A percentile compares a stretch with the other conserved stretches of the same genome.
Evolutionary conservation across 2,797 vertebrate species (phyloP).

Genomic region (Rhinella marina): DNA sequence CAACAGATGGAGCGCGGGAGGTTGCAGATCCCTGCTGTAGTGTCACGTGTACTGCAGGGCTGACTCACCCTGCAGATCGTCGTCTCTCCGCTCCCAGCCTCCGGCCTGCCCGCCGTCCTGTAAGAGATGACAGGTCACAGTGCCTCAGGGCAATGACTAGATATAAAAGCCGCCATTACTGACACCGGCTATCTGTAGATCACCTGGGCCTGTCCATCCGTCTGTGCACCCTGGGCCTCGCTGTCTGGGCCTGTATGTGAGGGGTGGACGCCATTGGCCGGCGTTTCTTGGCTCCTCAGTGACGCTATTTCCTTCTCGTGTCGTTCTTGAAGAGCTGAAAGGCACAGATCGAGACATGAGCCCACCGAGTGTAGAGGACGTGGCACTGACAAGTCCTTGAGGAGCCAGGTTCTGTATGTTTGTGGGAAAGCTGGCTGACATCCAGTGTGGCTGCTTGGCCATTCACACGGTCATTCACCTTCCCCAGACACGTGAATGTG

Average conservation of each 20-base stretch:
- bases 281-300: constrained; percentile 10
- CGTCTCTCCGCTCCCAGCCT: constrained; percentile 15
- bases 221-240: neutral
- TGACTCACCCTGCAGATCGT: constrained; percentile 45
- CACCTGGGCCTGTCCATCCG: constrained; percentile 23
- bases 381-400: no score
- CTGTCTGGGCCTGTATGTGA: neutral
- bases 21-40: neutral
- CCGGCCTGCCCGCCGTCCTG: constrained; percentile 30
- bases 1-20: no score
- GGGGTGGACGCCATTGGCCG: neutral
- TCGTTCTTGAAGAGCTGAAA: constrained; percentile 81
- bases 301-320: constrained; percentile 72
- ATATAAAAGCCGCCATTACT: no score
- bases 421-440: neutral
- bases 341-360: neutral
- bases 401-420: no score
- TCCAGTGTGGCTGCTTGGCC: neutral
- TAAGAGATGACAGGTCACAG: neutral
- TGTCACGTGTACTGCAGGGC: neutral
- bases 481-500: neutral
- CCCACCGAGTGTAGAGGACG: neutral
- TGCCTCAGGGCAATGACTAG: neutral
- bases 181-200: neutral
- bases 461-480: neutral